Base-by-base conservation (phyloP, 2,113 vertebrate genomes). In the Rana temporaria region DNA sequence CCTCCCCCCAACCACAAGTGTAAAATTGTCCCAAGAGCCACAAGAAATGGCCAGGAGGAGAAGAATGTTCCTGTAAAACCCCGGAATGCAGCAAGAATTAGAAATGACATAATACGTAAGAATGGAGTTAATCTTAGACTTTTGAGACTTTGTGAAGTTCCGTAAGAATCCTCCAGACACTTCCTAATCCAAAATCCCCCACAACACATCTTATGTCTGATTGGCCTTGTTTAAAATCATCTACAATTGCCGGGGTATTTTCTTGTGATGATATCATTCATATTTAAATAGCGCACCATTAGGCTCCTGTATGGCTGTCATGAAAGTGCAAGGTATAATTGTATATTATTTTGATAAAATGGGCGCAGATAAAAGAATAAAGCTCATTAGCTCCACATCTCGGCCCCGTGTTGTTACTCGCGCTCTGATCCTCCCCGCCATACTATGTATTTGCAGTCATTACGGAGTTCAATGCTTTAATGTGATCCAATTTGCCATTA, bases 211-310 rank as follows among this genome's bases (percentile, higher is more conserved):
- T 84, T 89, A 84, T 86, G 79, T 63, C 84, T 68, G 0, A 26
- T 69, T 86, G 78, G 67, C 38, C 67, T 89, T 85, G 83, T 84
- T 75, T 84, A 84, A 75, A 82, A 88, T 79, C 91, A 87, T 88
- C 89, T 92, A 89, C 88, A 89, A 92, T 90, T 86, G 88, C 84
- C 86, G 85, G 79, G 84, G 86, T 64, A 77, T 74, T 75, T 89
- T 89, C 14, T 88, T 86, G 85, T 85, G 85, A 91, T 91, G 87
- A 88, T 80, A 83, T 89, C 89, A 92, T 92, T 93, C 88, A 91
- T 88, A 93, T 93, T 93, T 90, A 93, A 93, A 93, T 93, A 91
- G 91, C 88, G 90, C 88, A 85, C 88, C 89, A 93, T 91, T 92
- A 86, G 89, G 88, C 89, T 90, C 84, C 85, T 88, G 82, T 85